phyloP scores from a whole-genome alignment of 1,140 invertebrate species.

The Drosophila melanica region DNA sequence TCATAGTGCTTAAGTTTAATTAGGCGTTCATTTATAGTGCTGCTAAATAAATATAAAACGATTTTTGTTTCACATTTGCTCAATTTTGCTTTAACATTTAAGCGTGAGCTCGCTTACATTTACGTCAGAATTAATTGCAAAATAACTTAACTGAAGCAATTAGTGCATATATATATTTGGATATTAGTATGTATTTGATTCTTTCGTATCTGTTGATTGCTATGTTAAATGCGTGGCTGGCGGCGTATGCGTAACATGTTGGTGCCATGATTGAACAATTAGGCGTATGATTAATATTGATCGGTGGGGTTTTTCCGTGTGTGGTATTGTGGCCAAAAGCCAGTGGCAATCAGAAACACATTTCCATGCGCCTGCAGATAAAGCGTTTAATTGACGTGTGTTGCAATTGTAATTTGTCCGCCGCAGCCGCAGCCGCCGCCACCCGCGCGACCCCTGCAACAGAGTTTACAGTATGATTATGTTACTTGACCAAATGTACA shows the following conservation, averaged over 20 bases:
- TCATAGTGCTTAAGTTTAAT: not conserved
- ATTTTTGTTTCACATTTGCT: not conserved
- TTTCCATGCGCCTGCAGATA: conserved; percentile 12
- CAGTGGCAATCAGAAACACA: conserved; percentile 29
- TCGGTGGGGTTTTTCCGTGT: conserved; percentile 12
- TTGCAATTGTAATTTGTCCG: conserved; percentile 23
- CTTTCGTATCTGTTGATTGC: not conserved
- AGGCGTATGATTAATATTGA: conserved; percentile 45
- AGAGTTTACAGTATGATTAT: conserved; percentile 18
- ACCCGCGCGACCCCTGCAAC: not conserved
- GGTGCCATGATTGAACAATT: conserved; percentile 34
- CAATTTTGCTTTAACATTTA: not conserved
- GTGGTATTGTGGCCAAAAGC: not conserved
- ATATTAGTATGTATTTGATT: too few relatives aligned
- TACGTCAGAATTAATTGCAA: too few relatives aligned
- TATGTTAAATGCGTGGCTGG: not conserved
- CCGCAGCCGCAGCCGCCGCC: not conserved
- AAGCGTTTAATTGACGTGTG: conserved; percentile 21
- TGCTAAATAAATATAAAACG: not conserved
- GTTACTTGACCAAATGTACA: conserved; percentile 14
- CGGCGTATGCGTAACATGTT: conserved; percentile 53
- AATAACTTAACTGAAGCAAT: not conserved
- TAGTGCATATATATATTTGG: not conserved
- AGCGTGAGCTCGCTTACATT: not conserved
- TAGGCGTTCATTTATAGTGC: not conserved